Conservation (phyloP, 2,888 invertebrate species). For the Escarpia spicata region DNA sequence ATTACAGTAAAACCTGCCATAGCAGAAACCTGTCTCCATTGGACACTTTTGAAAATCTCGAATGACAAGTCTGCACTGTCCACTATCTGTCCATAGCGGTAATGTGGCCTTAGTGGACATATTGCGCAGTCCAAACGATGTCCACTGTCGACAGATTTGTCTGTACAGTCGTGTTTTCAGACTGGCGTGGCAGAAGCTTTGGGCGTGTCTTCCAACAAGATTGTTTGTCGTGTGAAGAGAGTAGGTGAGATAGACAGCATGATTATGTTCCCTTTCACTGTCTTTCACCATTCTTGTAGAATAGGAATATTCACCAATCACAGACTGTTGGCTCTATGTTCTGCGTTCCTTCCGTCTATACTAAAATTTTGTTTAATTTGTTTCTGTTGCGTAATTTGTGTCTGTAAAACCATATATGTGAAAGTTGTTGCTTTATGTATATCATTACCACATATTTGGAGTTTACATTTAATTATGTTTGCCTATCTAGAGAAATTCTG, state of each 20-base stretch:
- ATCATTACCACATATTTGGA: neutral
- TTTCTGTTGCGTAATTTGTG: neutral
- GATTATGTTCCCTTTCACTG: neutral
- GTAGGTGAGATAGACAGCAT: slow-evolving; percentile 65
- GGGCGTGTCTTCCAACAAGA: slow-evolving; percentile 75
- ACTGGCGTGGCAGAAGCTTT: slow-evolving; percentile 68
- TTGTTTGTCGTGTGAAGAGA: slow-evolving; percentile 83
- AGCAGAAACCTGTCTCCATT: too few relatives aligned
- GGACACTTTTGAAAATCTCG: too few relatives aligned
- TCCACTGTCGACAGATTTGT: too few relatives aligned
- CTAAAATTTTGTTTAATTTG: too few relatives aligned
- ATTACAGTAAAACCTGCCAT: too few relatives aligned
- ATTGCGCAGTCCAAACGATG: too few relatives aligned
- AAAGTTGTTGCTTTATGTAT: neutral
- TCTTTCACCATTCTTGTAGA: neutral
- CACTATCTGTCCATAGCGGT: too few relatives aligned
- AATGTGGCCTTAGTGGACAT: too few relatives aligned
- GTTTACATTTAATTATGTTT: neutral
- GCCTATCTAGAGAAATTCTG: neutral
- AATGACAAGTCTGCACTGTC: too few relatives aligned
- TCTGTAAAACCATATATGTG: neutral
- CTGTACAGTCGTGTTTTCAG: too few relatives aligned
- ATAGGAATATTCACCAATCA: neutral
- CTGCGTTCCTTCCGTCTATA: neutral
- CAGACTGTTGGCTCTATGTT: neutral